These are phyloP conservation scores for Bergia puertoricense DNA, from an alignment of 92 coral and sea anemone genomes.

Conservation along the genomic window DNA sequence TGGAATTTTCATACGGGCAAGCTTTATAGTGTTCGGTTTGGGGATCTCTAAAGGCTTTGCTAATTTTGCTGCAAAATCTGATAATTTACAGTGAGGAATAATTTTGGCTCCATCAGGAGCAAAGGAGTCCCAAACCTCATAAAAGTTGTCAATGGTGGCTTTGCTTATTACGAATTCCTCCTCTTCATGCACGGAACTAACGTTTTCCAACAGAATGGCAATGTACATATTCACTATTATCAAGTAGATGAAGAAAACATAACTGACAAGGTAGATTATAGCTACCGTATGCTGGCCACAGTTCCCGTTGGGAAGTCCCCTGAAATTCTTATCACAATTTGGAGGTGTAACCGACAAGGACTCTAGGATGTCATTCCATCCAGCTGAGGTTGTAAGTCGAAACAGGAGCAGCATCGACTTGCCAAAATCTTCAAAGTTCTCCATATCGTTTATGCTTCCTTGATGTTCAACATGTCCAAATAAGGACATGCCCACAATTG, in stretches of 20 bases:
- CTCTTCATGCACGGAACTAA: no score
- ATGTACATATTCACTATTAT: no score
- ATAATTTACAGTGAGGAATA: constrained; percentile 41
- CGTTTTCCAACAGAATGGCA: no score
- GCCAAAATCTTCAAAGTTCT: no score
- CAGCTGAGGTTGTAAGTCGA: constrained; percentile 46
- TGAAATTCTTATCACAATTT: constrained; percentile 32
- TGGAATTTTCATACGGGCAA: constrained; percentile 48
- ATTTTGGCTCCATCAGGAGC: constrained; percentile 44
- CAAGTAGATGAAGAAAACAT: no score
- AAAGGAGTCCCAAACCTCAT: constrained; percentile 45
- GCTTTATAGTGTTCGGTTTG: constrained; percentile 27
- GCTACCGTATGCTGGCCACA: constrained; percentile 27
- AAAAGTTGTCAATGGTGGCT: constrained; percentile 48
- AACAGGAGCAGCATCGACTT: constrained; percentile 27
- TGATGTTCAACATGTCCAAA: no score
- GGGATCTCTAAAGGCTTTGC: constrained; percentile 49
- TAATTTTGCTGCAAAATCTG: constrained; percentile 49
- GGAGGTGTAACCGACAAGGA: constrained; percentile 39
- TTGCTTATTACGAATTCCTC: constrained; percentile 22
- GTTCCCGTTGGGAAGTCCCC: constrained; percentile 32
- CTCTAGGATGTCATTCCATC: constrained; percentile 48
- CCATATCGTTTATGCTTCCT: constrained; percentile 8
- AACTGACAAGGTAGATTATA: not conserved
- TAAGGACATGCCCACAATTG: not conserved